Base-by-base conservation (phyloP, 30 jellyfish, hydroid and myxozoan genomes). In the Aurelia aurita complex sp. Pacific region DNA sequence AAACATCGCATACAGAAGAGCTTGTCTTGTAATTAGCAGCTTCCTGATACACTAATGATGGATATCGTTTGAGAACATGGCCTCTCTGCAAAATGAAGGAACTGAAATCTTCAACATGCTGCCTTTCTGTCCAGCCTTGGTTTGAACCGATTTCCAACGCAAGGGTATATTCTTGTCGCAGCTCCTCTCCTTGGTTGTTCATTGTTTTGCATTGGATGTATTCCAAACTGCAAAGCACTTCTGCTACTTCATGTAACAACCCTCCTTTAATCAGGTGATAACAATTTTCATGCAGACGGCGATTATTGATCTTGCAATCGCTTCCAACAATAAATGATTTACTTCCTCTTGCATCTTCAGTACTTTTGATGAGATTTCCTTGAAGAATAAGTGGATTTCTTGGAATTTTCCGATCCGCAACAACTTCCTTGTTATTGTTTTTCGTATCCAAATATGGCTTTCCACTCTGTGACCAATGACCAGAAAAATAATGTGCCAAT, bases 21-120 rank as follows among this genome's bases (percentile, higher is more conserved):
- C 32, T 66, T 14, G 15, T 16, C 36, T 19, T 42, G 34, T 63
- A 78, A 42, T 78, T 78, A 9, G 78, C 79, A 8, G 88, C 88
- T 63, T 78, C 88, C 43, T 78, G 88, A 43, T 78, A 78, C 17
- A 68, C 75, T 11, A 78, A 43, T 8, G 88, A 61, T 14, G 88
- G 88, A 42, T 61, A 78, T 35, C 32, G 67, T 13, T 18, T 51
- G 29, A 78, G 43, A 23, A 78, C 79, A 43, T 78, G 88, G 67
- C 88, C 88, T 42, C 79, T 78, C 50, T 78, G 88, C 88, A 78
- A 63, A 10, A 64, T 52, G 64, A 78, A 78, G 1, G 88, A 78
- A 63, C 59, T 78, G 79, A 78, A 78, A 32, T 78, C 79, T 35
- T 36, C 88, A 33, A 78, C 69, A 3, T 78, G 40, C 64, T 52